Base-by-base conservation (phyloP, 2,797 vertebrate species). In the Gila robusta region DNA sequence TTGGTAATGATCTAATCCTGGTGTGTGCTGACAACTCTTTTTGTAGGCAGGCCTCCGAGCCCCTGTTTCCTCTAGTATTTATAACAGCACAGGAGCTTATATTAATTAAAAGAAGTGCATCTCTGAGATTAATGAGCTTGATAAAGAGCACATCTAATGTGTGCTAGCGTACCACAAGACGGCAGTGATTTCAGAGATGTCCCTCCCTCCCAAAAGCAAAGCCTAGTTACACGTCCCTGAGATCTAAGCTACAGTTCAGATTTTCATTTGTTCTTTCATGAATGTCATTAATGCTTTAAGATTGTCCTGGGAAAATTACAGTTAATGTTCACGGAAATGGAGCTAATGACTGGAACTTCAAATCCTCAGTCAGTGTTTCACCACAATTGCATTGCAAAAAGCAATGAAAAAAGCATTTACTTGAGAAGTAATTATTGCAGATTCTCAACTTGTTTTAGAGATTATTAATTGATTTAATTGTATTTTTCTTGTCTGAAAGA, bases 101-200 rank as follows among this genome's bases (percentile, higher is more conserved):
- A 91, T 92, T 93, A 93, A 95, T 94, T 94, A 92, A 87, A 91
- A 91, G 83, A 90, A 91, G 86, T 92, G 90, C 91, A 92, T 93
- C 90, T 84, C 72, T 35, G 32, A 91, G 92, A 94, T 94, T 90
- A 93, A 93, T 92, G 87, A 89, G 35, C 39, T 89, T 90, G 90
- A 94, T 94, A 93, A 88, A 80, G 82, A 90, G 83, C 66, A 82
- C 89, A 92, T 90, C 90, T 89, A 90, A 92, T 91, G 92, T 90
- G 77, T 90, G 81, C 79, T 85, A 82, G 81, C 72, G 85, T 88
- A 86, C 79, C 79, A 64, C 81, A 52, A 88, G 91, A 86, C 85
- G 52, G 71, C 80, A 6, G 9, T 52, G 88, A 77, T 81, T 93
- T 92, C 84, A 89, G 84, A 80, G 41, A 66, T 90, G 77, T 85